Evolutionary conservation across 2,888 invertebrate genomes (phyloP).

Genomic region (Sabellastarte sp.): DNA sequence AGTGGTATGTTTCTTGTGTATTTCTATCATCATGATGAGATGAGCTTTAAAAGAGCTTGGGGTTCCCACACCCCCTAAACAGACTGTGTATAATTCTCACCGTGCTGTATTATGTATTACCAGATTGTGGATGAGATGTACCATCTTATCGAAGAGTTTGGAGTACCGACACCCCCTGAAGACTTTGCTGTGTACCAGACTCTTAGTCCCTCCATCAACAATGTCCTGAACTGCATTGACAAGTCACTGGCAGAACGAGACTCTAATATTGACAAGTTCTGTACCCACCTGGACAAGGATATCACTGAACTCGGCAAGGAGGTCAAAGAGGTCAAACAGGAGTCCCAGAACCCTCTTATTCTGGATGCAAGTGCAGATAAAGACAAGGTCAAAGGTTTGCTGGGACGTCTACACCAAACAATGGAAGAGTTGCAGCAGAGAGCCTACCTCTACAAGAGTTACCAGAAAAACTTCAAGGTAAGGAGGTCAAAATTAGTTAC

Average conservation of each 20-base stretch:
- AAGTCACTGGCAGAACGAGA: conserved; percentile 70
- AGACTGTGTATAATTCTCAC: too few species aligned
- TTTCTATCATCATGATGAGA: too few species aligned
- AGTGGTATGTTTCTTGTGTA: too few species aligned
- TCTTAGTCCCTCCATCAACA: conserved; percentile 53
- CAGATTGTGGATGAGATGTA: conserved; percentile 82
- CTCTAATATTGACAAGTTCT: conserved; percentile 72
- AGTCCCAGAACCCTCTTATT: conserved; percentile 73
- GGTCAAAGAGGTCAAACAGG: conserved; percentile 72
- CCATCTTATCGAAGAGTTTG: conserved; percentile 78
- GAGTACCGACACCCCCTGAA: conserved; percentile 72
- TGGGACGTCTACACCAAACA: conserved; percentile 68
- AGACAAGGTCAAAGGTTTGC: conserved; percentile 64
- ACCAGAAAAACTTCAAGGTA: conserved; percentile 84
- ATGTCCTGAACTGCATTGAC: conserved; percentile 71
- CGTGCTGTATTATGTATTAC: too few species aligned
- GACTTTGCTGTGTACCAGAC: conserved; percentile 64
- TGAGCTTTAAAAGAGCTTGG: too few species aligned
- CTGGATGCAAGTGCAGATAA: conserved; percentile 73
- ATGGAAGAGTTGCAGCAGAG: conserved; percentile 69
- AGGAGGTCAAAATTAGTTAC: too few species aligned
- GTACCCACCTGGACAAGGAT: conserved; percentile 75
- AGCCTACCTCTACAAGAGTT: conserved; percentile 74
- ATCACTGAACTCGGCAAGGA: conserved; percentile 73
- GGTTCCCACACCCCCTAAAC: too few species aligned